Evolutionary conservation across 2,888 invertebrate species (phyloP), one percentile per base, ranked within the genome.

Genomic region (Troides aeacus): DNA sequence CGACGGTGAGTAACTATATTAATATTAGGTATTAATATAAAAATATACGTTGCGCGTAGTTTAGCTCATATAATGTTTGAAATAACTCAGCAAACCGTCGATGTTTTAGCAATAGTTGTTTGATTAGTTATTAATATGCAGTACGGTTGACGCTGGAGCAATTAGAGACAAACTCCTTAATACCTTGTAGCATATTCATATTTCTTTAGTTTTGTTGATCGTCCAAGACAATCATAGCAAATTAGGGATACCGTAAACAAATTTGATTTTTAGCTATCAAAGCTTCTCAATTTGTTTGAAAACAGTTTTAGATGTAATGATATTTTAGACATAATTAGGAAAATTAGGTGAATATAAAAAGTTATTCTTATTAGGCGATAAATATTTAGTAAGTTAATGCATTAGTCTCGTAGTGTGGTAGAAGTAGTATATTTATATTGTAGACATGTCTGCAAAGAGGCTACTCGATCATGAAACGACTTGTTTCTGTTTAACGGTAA

Each of bases 101-200:
- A 87, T 84, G 83, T 86, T 76, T 80, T 88, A 90, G 88, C 72
- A 77, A 73, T 89, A 89, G 82, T 74, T 76, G 73, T 72, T 72
- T 68, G 69, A 71, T 67, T 68, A 70, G 71, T 66, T 73, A 75
- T 75, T 80, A 78, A 74, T 8, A 76, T 83, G 84, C 85, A 85
- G 79, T 80, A 85, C 83, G 92, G 92, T 92, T 92, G 92, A 92
- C 73, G 83, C 90, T 87, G 92, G 92, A 92, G 91, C 92, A 92
- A 92, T 81, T 84, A 83, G 77, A 63, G 59, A 60, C 60, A 59
- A 62, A 59, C 36, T 62, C 62, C 78, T 72, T 39, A 66, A 64
- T 46, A 64, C 17, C 17, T 17, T 64, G n/a, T 56, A 63, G 57
- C 30, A 36, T 59, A 39, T 50, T 21, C 8, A 57, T 57, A 21